Conservation (phyloP, 2,888 invertebrate genomes). For the Isoperla grammatica region DNA sequence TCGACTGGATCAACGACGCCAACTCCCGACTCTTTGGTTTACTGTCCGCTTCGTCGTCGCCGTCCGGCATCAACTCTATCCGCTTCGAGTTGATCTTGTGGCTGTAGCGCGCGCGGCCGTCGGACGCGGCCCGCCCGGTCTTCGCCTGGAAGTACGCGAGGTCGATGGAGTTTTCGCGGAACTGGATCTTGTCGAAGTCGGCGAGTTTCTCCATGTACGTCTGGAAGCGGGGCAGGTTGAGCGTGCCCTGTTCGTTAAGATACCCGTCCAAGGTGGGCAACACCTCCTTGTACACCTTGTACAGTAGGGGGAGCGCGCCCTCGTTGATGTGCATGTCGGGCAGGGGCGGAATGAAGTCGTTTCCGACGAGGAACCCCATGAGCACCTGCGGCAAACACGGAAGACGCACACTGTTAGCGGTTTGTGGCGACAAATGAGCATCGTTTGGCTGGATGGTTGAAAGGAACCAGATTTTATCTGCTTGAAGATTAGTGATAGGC, state of each 20-base stretch:
- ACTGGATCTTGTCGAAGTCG: slow-evolving; percentile 66
- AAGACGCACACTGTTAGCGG: too few species aligned
- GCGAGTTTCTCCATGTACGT: slow-evolving; percentile 72
- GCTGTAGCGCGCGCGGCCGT: slow-evolving; percentile 42
- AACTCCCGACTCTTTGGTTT: slow-evolving; percentile 21
- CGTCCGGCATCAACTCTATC: not conserved
- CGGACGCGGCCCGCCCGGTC: slow-evolving; percentile 55
- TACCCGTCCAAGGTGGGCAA: slow-evolving; percentile 51
- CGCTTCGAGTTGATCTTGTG: not conserved
- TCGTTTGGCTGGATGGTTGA: too few species aligned
- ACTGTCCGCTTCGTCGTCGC: slow-evolving; percentile 26
- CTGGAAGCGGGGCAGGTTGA: slow-evolving; percentile 81
- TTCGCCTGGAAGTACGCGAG: slow-evolving; percentile 71
- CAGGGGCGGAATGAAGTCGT: slow-evolving; percentile 95
- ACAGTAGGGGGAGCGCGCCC: slow-evolving; percentile 82
- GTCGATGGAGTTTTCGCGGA: slow-evolving; percentile 72
- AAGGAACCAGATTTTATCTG: too few species aligned
- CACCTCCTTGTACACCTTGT: slow-evolving; percentile 80
- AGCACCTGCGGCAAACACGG: slow-evolving; percentile 52
- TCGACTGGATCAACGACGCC: slow-evolving; percentile 16
- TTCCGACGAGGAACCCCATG: slow-evolving; percentile 95
- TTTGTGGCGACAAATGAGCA: too few species aligned
- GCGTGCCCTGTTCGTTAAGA: slow-evolving; percentile 81
- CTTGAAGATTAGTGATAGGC: too few species aligned
- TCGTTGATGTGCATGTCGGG: slow-evolving; percentile 91